phyloP scores from a whole-genome alignment of 2,888 invertebrate species.

The Choristoneura rosaceana region DNA sequence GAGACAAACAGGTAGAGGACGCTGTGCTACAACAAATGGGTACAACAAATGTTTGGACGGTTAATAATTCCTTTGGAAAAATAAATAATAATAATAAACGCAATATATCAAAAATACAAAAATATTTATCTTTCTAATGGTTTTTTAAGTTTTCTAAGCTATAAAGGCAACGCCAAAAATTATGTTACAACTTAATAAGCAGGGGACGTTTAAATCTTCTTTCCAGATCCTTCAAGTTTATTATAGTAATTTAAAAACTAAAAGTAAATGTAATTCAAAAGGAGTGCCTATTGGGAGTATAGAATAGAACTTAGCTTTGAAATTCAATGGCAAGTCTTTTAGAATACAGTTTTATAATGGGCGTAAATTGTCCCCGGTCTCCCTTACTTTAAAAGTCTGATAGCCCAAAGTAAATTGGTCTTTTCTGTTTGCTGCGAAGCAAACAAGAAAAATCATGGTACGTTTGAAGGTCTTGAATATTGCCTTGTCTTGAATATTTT shows the following conservation, averaged over 20 bases:
- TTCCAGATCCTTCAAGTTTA: too few relatives aligned
- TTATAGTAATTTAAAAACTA: too few relatives aligned
- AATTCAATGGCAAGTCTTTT: neutral
- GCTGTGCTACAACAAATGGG: neutral
- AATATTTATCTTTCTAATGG: neutral
- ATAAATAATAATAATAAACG: too few relatives aligned
- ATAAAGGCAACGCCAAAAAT: too few relatives aligned
- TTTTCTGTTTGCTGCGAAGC: neutral
- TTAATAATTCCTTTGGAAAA: too few relatives aligned
- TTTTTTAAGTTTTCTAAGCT: too few relatives aligned
- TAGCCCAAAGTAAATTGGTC: conserved; percentile 1
- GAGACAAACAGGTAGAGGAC: neutral
- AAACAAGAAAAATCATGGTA: neutral
- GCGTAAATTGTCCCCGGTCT: neutral
- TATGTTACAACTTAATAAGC: too few relatives aligned
- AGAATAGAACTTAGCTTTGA: neutral
- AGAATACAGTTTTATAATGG: neutral
- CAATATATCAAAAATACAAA: neutral
- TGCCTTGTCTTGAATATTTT: neutral
- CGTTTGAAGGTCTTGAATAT: neutral
- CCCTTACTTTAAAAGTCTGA: conserved; percentile 4
- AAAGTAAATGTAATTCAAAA: too few relatives aligned
- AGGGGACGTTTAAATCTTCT: too few relatives aligned
- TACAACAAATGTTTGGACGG: neutral
- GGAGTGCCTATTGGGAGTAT: neutral